Evolutionary conservation across 1,140 invertebrate genomes (phyloP), one percentile per base, ranked within the genome.

Genomic region (Trypoxylus dichotomus): DNA sequence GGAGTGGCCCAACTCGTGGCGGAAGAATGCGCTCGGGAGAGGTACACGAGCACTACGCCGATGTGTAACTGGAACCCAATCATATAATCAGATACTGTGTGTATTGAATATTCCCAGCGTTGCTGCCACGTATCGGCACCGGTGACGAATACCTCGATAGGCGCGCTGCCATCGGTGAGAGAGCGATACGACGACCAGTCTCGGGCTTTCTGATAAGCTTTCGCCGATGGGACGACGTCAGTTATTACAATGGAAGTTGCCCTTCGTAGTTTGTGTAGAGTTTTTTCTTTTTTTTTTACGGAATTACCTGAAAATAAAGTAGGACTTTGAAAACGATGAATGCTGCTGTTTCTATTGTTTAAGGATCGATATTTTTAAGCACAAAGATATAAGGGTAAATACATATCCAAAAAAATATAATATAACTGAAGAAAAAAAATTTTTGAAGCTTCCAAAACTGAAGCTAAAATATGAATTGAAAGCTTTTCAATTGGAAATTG

Each of bases 61-160:
- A 41, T 42, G 72, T 41, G 41, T 29, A 43, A 74, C 72, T 74
- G 72, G 72, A 74, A 74, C 41, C 72, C 29, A 74, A 74, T 74
- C 72, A 43, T 74, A 74, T 74, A 74, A 74, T 74, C 72, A 74
- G 72, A 74, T 74, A 74, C 72, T 42, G 72, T 21, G 60, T 24
- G 60, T 74, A 74, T 74, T 74, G 27, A 74, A 74, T 74, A 74
- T 74, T 74, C 72, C 72, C 72, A 74, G 27, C 41, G 72, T 8
- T 54, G 47, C 47, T 54, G 47, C 47, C 47, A 54, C 6, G 32
- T 37, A 37, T 37, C 47, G 60, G 60, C 24, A 29, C 60, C 27
- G 47, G 60, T 24, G 60, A 68, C 3, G 60, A 68, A 68, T 24
- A 24, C 19, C 60, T 27, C 24, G 8, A 29, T 8, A 27, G 21